Evolutionary conservation across 1,140 invertebrate genomes (phyloP).

Genomic region (Aculops lycopersici): DNA sequence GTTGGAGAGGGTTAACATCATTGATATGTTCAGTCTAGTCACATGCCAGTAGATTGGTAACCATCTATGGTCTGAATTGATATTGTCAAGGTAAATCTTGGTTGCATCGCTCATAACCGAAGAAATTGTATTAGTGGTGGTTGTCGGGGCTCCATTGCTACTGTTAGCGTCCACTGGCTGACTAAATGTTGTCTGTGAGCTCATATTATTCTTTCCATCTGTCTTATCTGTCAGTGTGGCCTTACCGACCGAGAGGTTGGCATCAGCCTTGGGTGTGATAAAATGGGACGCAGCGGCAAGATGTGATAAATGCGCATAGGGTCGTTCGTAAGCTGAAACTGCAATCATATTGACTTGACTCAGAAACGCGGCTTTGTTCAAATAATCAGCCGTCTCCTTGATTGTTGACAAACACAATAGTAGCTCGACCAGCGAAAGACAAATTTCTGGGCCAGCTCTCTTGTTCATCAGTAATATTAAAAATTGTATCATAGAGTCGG

Average conservation of each 20-base stretch:
- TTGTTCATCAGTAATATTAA: not conserved
- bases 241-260: not conserved
- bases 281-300: too few species aligned
- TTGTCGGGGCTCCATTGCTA: not conserved
- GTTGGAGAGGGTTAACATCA: constrained; percentile 2
- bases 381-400: not conserved
- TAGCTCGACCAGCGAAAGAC: not conserved
- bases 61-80: not conserved
- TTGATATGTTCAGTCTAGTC: constrained; percentile 2
- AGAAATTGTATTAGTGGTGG: not conserved
- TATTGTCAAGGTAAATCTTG: not conserved
- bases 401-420: not conserved
- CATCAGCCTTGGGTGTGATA: not conserved
- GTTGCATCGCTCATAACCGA: not conserved
- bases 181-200: not conserved
- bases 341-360: not conserved
- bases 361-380: not conserved
- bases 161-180: constrained; percentile 1
- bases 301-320: too few species aligned
- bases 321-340: not conserved
- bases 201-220: too few species aligned
- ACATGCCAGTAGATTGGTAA: constrained; percentile 1
- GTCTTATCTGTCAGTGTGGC: too few species aligned
- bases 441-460: not conserved
- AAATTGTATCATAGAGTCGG: not conserved